These are phyloP conservation scores for Graptemys geographica DNA, from an alignment of 2,797 vertebrate genomes.

Conservation along the genomic window DNA sequence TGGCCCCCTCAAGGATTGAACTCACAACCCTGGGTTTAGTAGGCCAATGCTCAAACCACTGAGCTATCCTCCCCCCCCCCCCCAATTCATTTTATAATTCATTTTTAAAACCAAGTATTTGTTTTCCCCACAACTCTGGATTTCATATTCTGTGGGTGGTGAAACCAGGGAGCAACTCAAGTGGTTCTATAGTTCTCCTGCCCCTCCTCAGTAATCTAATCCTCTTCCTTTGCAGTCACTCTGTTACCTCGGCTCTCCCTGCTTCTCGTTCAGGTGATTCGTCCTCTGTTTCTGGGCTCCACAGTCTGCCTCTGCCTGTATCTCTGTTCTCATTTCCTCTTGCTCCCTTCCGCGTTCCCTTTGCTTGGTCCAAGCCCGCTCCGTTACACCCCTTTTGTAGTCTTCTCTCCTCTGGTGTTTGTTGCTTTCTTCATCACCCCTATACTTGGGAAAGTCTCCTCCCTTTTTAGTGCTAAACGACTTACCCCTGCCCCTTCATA, in stretches of 20 bases:
- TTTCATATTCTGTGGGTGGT: not conserved
- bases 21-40: too few relatives aligned
- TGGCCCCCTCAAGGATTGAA: too few relatives aligned
- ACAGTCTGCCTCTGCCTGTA: rapidly evolving
- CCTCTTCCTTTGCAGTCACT: not conserved
- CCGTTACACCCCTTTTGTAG: not conserved
- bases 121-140: not conserved
- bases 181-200: not conserved
- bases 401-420: not conserved
- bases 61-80: too few relatives aligned
- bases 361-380: not conserved
- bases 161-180: not conserved
- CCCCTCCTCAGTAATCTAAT: not conserved
- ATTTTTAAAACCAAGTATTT: not conserved
- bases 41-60: too few relatives aligned
- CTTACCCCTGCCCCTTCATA: not conserved
- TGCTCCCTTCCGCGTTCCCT: not conserved
- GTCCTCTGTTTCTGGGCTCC: not conserved
- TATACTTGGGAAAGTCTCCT: not conserved
- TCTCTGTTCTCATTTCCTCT: not conserved
- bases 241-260: not conserved
- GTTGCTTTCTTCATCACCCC: not conserved
- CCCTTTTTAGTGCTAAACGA: not conserved
- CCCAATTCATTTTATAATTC: not conserved
- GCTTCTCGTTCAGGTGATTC: not conserved